These are phyloP conservation scores for Hydrolagus affinis DNA, from an alignment of 2,113 vertebrate species.

Conservation along the genomic window DNA sequence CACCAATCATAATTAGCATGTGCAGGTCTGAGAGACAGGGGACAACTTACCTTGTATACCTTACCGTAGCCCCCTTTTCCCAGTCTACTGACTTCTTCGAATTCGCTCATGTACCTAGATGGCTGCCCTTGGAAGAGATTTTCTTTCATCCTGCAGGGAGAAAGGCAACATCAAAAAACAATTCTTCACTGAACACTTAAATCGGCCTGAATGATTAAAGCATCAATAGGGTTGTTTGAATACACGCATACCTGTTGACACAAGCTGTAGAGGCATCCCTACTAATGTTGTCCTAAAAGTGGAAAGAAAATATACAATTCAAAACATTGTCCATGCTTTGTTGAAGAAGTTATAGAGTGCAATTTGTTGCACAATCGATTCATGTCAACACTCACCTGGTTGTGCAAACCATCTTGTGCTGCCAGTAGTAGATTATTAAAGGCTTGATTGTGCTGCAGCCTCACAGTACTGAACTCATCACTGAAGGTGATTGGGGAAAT, in stretches of 20 bases:
- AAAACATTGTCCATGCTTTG: no score
- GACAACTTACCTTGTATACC: constrained; percentile 75
- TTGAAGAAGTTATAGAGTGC: constrained; percentile 42
- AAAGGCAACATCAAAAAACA: constrained; percentile 23
- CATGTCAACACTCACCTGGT: constrained; percentile 47
- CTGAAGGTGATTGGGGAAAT: constrained; percentile 82
- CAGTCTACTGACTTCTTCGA: constrained; percentile 75
- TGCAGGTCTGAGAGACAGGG: no score
- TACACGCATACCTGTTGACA: neutral
- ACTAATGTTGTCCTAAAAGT: no score
- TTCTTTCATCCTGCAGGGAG: constrained; percentile 63
- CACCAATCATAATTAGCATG: no score
- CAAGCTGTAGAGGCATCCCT: no score
- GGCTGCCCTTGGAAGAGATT: constrained; percentile 78
- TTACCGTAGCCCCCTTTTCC: constrained; percentile 90
- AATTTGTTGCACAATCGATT: constrained; percentile 46
- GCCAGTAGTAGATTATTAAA: constrained; percentile 78
- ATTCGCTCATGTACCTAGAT: constrained; percentile 88
- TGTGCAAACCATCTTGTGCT: constrained; percentile 52
- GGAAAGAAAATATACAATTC: no score
- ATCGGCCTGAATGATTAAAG: neutral
- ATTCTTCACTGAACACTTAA: neutral
- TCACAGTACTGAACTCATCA: constrained; percentile 85
- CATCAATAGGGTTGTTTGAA: neutral
- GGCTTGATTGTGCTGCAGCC: constrained; percentile 84